Evolutionary conservation across 2,797 vertebrate species (phyloP).

Genomic region (Morus bassanus): DNA sequence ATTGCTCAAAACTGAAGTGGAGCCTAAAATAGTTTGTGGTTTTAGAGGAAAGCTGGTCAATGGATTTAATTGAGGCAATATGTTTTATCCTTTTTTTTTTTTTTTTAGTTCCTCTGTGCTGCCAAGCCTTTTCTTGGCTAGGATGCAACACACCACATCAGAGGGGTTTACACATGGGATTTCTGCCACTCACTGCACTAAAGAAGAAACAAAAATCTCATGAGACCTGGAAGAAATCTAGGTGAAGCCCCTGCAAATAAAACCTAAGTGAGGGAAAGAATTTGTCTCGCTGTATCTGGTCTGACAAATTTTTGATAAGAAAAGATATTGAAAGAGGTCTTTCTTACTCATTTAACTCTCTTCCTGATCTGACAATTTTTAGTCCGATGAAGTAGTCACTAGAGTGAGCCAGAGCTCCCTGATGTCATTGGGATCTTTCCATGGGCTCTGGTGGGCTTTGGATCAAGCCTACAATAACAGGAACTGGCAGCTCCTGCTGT

Average conservation of each 20-base stretch:
- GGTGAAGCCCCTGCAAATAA: neutral
- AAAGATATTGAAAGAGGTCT: neutral
- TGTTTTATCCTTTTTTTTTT: neutral
- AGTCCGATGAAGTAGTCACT: neutral
- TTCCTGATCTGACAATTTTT: neutral
- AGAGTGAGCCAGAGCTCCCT: neutral
- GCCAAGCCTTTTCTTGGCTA: constrained; percentile 21
- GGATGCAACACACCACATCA: neutral
- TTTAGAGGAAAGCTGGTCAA: constrained; percentile 18
- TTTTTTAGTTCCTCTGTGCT: neutral
- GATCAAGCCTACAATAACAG: neutral
- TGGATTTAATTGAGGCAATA: constrained; percentile 37
- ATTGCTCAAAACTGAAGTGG: neutral
- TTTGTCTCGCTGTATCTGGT: neutral
- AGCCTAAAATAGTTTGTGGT: constrained; percentile 13
- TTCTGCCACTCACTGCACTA: neutral
- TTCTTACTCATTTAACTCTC: neutral
- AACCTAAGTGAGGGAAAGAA: neutral
- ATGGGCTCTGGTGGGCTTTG: neutral
- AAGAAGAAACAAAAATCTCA: neutral
- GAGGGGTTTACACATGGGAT: neutral
- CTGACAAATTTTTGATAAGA: neutral
- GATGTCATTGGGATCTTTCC: neutral
- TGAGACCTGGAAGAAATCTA: neutral
- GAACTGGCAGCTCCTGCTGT: neutral